phyloP scores from a whole-genome alignment of 2,888 invertebrate genomes.

The Serripes groenlandicus region DNA sequence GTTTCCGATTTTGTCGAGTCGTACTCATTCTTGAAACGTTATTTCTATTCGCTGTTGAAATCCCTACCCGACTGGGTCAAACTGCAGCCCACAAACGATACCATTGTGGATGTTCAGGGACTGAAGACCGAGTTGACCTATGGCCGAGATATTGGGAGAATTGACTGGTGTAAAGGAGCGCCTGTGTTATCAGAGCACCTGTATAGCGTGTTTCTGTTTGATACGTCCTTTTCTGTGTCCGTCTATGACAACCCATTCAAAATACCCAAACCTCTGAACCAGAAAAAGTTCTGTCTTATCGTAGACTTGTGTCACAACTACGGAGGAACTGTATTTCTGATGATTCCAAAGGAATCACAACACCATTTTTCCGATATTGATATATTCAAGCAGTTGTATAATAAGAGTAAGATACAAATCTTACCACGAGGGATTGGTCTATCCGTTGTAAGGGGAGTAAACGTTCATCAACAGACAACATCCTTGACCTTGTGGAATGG shows the following conservation, averaged over 20 bases:
- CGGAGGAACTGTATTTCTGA: constrained; percentile 50
- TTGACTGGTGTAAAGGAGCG: constrained; percentile 44
- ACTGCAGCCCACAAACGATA: constrained; percentile 15
- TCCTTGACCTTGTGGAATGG: constrained; percentile 49
- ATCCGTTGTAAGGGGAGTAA: constrained; percentile 35
- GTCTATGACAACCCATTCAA: constrained; percentile 29
- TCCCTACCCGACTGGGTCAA: constrained; percentile 46
- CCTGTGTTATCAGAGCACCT: constrained; percentile 46
- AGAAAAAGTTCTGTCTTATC: constrained; percentile 50
- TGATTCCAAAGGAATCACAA: constrained; percentile 52
- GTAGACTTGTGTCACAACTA: constrained; percentile 45
- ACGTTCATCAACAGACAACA: constrained; percentile 16
- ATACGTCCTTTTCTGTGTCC: constrained; percentile 22
- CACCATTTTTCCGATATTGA: constrained; percentile 23
- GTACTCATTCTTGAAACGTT: constrained; percentile 41
- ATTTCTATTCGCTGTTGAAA: constrained; percentile 21
- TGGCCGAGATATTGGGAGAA: constrained; percentile 30
- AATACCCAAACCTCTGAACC: constrained; percentile 28
- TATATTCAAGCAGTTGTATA: constrained; percentile 32
- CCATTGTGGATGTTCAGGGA: constrained; percentile 36
- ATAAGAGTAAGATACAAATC: constrained; percentile 22
- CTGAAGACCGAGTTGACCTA: constrained; percentile 46
- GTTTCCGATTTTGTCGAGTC: constrained; percentile 43
- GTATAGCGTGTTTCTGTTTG: constrained; percentile 49
- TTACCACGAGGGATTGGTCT: constrained; percentile 51